Base-by-base conservation (phyloP, 2,797 vertebrate species). In the Zalophus californianus region DNA sequence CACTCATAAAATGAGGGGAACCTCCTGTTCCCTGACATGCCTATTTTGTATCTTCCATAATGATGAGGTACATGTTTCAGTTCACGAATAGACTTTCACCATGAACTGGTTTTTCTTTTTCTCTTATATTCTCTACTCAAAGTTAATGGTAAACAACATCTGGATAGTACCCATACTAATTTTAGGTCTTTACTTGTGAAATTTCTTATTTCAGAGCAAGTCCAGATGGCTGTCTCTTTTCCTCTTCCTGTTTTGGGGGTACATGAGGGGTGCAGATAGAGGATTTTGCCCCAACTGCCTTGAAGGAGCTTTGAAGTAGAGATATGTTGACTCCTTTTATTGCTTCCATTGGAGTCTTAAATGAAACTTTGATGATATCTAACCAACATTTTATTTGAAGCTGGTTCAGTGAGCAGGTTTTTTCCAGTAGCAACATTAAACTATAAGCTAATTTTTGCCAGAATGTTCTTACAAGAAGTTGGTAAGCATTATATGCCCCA, bases 401-500 rank as follows among this genome's bases (percentile, higher is more conserved):
- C 78, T 79, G 83, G 54, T 89, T 96, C 72, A 73, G 2, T 83
- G 54, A 94, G 68, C 70, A 95, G 82, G 38, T 80, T 94, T 29
- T 93, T 14, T 78, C 27, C 5, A 48, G 4, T 10, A 90, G 44
- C 23, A 73, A 15, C 68, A 50, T 89, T 94, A 79, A 91, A 83
- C 27, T 62, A 3, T 64, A 97, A 94, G 86, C 86, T 91, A 52
- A 86, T 91, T 97, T 96, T 84, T 93, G 75, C 90, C 88, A 86
- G 85, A 91, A 84, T 82, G 27, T 89, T 93, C 90, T 90, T 96
- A 70, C 2, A 62, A 27, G 73, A 97, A 96, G 27, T 96, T 96
- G 80, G 87, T 93, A 92, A 97, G 73, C 70, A 77, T 91, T 93
- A 50, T 80, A 84, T 96, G 48, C 44, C 38, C 27, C 94, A 92